Conservation (phyloP, 1,140 invertebrate genomes). For the Diprion similis region DNA sequence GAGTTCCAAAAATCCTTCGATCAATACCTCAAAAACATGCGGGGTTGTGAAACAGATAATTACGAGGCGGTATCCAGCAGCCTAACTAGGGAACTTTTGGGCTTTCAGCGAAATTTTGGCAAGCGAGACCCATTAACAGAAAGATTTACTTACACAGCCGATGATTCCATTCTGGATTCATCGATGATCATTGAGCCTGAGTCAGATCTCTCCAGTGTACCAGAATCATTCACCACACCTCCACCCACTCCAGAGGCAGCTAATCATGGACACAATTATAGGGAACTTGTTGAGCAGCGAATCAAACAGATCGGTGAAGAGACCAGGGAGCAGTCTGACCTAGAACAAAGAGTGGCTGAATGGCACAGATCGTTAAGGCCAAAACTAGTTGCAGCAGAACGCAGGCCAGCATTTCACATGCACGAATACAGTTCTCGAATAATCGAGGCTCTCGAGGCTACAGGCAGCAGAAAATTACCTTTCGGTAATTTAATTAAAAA, state of each 20-base stretch:
- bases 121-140: conserved; percentile 25
- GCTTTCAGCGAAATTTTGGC: conserved; percentile 33
- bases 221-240: conserved; percentile 24
- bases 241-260: conserved; percentile 30
- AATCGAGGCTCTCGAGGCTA: conserved; percentile 34
- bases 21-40: conserved; percentile 24
- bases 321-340: conserved; percentile 31
- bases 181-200: background rate
- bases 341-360: conserved; percentile 41
- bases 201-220: conserved; percentile 29
- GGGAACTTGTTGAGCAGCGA: conserved; percentile 33
- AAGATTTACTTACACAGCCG: background rate
- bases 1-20: conserved; percentile 43
- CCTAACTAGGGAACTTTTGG: conserved; percentile 38
- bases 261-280: conserved; percentile 29
- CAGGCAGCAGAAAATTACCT: conserved; percentile 27
- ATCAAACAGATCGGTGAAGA: conserved; percentile 41
- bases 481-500: conserved; percentile 40
- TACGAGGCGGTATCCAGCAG: conserved; percentile 39
- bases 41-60: conserved; percentile 22
- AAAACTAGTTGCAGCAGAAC: conserved; percentile 41
- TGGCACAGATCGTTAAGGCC: conserved; percentile 51
- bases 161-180: background rate
- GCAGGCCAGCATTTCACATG: conserved; percentile 43
- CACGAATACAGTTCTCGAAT: conserved; percentile 44